Base-by-base conservation (phyloP, 1,140 invertebrate species). In the Heliconius congener region DNA sequence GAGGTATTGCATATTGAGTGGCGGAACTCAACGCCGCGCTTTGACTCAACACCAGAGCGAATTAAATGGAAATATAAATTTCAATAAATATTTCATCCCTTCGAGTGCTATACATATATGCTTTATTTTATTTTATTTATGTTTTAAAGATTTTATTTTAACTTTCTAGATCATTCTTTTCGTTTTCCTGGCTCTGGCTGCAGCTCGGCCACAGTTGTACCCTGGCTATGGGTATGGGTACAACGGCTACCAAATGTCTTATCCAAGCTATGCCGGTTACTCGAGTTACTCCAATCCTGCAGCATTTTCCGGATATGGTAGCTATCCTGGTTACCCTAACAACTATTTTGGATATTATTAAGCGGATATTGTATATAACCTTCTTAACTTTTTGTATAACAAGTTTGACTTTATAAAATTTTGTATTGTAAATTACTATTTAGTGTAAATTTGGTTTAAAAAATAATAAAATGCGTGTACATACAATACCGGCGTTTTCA, bases 181-280 rank as follows among this genome's bases (percentile, higher is more conserved):
- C 78, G 87, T 88, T 66, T 73, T 93, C 16, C 50, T 94, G 72
- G 90, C 87, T 1, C n/a, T 92, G 0, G 90, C 88, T 9, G 52
- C 88, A 57, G 90, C 93, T 16, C 84, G 81, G 37, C 92, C 93
- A 0, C 89, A 92, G 79, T 80, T 87, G 8, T 93, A 92, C 81
- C 76, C 89, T n/a, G 83, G 86, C 9, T 91, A 89, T 46, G 87
- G 88, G 9, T 91, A 89, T 46, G 87, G 88, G 13, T 92, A 90
- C 83, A 87, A 81, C 46, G 79, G 83, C 72, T 92, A 92, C 80
- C 86, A 84, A 16, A 76, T 78, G 39, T 81, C 86, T 8, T 93
- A 90, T 83, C 91, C 91, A 57, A 87, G 93, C 75, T 94, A 93
- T 84, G 89, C 90, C 73, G 88, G 91, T 71, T 93, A 94, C 84